Percentiles rank a stretch among this genome's conserved stretches.
These are phyloP conservation scores for Tetragonula clypearis DNA, from an alignment of 1,140 invertebrate genomes.

Conservation along the genomic window DNA sequence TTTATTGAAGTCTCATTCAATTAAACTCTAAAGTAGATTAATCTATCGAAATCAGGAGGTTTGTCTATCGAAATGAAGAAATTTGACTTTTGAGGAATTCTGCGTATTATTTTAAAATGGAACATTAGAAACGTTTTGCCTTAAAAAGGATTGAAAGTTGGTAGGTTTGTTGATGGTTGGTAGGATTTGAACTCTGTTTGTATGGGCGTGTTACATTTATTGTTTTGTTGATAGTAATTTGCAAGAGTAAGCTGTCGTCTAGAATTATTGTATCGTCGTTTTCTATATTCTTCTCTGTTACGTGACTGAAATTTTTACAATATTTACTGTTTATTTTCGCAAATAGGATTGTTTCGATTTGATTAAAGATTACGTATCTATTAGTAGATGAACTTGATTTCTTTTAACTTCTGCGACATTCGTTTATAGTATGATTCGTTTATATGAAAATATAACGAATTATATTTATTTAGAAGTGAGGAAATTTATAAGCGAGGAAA, in stretches of 20 bases:
- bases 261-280: background rate
- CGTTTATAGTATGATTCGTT: slow-evolving; percentile 2
- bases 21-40: background rate
- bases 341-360: background rate
- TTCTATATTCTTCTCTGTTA: background rate
- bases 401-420: background rate
- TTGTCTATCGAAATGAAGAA: background rate
- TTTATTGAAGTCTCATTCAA: background rate
- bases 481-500: too few species aligned
- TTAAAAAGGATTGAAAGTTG: background rate
- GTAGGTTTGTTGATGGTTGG: background rate
- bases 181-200: background rate
- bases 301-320: background rate
- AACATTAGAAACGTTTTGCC: background rate
- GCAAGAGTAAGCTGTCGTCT: background rate
- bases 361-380: background rate
- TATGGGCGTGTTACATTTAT: background rate
- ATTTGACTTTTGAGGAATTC: background rate
- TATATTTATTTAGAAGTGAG: background rate
- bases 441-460: background rate
- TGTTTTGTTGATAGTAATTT: background rate
- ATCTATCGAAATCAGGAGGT: background rate
- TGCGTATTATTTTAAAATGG: background rate
- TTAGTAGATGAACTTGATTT: background rate
- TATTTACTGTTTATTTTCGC: slow-evolving; percentile 2